A percentile compares a stretch with the other conserved stretches of the same genome.
Evolutionary conservation across 2,888 invertebrate genomes (phyloP).

Genomic region (Euzophera pinguis): DNA sequence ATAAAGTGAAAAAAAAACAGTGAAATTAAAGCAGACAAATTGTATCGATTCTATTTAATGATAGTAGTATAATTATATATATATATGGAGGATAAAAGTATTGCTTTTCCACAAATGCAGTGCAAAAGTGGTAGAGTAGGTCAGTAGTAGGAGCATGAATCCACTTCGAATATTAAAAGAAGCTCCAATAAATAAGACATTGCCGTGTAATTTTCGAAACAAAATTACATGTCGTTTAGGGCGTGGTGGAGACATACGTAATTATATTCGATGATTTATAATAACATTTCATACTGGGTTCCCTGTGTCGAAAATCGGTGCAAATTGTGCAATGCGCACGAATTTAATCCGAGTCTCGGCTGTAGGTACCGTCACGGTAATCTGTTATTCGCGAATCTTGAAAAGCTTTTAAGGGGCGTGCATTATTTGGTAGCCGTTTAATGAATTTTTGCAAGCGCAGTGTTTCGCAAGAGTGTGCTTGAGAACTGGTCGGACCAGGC

Average conservation of each 20-base stretch:
- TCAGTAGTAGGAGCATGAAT: conserved; percentile 28
- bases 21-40: too few species aligned
- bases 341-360: conserved; percentile 47
- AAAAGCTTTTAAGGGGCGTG: conserved; percentile 68
- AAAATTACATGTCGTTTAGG: conserved; percentile 68
- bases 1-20: too few species aligned
- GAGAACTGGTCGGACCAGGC: conserved; percentile 73
- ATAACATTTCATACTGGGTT: conserved; percentile 50
- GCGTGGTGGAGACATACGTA: conserved; percentile 59
- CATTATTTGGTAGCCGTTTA: conserved; percentile 64
- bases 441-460: conserved; percentile 71
- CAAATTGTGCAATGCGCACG: conserved; percentile 50
- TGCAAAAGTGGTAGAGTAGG: neutral
- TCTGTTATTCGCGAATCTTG: conserved; percentile 60
- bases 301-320: conserved; percentile 62
- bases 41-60: too few species aligned
- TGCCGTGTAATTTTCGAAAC: conserved; percentile 63
- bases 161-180: conserved; percentile 53
- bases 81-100: too few species aligned
- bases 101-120: too few species aligned
- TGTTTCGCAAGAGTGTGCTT: conserved; percentile 72
- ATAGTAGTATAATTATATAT: too few species aligned
- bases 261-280: conserved; percentile 72
- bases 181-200: conserved; percentile 64
- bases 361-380: conserved; percentile 42